Conservation (phyloP, 2,113 vertebrate species). For the Corvus cornix region DNA sequence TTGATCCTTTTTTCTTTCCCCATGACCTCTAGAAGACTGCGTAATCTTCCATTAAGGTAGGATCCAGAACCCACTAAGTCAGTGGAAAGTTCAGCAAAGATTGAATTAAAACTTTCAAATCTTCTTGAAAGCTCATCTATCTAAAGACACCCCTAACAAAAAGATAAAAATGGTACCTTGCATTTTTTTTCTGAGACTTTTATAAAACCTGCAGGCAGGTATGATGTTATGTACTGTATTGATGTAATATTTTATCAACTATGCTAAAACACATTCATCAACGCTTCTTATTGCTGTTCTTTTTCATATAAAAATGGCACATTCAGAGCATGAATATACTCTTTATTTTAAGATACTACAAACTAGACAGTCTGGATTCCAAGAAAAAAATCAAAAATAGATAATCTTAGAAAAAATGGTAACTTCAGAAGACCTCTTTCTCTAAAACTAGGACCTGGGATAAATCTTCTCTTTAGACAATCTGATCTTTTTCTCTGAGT, state of each 20-base stretch:
- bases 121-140: not conserved
- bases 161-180: not conserved
- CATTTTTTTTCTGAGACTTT: not conserved
- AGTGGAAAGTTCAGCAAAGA: not conserved
- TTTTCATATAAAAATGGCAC: not conserved
- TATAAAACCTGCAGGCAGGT: not conserved
- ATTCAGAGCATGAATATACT: not conserved
- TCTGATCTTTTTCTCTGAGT: not conserved
- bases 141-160: not conserved
- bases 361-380: not conserved
- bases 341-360: not conserved
- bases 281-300: not conserved
- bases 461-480: not conserved
- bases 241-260: not conserved
- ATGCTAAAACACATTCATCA: not conserved
- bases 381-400: not conserved
- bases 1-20: fast-evolving
- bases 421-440: not conserved
- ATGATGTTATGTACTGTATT: not conserved
- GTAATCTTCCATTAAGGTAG: not conserved
- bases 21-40: not conserved
- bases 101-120: not conserved
- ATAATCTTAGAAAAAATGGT: not conserved
- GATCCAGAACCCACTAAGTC: not conserved
- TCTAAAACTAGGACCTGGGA: not conserved